Conservation (phyloP, 37 sponge, comb jelly and placozoan species). For the Beroe ovata region DNA sequence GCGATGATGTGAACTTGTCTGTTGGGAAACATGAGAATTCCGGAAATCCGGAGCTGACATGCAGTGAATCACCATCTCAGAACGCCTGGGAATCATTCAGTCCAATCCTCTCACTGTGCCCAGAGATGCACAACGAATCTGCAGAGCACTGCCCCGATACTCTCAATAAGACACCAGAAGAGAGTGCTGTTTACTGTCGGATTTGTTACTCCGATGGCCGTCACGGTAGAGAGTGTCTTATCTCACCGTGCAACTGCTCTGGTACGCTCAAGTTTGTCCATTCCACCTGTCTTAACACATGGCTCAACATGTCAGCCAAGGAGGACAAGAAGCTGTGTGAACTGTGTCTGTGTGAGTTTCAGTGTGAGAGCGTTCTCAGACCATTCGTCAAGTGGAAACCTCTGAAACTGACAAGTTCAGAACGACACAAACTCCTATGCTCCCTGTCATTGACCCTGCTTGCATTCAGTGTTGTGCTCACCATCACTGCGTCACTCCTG, state of each 20-base stretch:
- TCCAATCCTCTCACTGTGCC: no score
- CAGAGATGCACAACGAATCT: no score
- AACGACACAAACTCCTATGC: neutral
- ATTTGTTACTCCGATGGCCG: neutral
- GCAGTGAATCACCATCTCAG: no score
- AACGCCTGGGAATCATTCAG: no score
- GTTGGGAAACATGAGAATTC: no score
- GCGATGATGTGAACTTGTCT: no score
- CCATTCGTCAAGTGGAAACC: neutral
- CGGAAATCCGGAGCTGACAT: no score
- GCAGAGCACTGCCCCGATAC: no score
- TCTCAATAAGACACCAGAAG: no score
- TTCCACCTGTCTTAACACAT: neutral
- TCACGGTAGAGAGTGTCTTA: neutral
- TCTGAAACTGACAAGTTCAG: neutral
- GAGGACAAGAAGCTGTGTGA: neutral
- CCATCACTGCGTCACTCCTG: neutral
- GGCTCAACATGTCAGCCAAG: neutral
- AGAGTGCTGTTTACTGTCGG: neutral
- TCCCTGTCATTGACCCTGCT: neutral
- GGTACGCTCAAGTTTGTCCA: neutral
- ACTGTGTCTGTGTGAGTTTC: neutral
- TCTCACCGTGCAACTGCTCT: neutral
- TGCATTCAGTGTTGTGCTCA: neutral
- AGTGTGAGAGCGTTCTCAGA: neutral